Percentiles rank a stretch among this genome's conserved stretches.
Conservation (phyloP, 2,113 vertebrate genomes). For the Tachycineta bicolor region DNA sequence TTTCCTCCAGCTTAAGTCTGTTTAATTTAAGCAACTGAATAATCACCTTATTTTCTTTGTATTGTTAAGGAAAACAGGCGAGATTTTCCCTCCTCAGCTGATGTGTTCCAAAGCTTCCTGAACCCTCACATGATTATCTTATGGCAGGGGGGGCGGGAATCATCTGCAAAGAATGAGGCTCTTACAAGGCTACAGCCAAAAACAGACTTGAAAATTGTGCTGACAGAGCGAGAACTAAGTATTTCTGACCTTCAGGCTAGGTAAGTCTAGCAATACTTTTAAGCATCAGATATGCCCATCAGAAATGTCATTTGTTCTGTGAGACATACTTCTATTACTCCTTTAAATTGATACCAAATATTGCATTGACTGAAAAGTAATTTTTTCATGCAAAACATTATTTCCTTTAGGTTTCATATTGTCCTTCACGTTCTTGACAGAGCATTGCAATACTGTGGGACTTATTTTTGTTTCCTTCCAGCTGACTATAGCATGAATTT, state of each 20-base stretch:
- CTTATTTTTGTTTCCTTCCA: not conserved
- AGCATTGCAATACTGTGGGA: not conserved
- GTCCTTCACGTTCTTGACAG: not conserved
- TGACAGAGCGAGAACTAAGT: not conserved
- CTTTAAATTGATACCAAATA: not conserved
- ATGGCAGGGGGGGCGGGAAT: too few species aligned
- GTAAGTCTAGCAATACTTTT: not conserved
- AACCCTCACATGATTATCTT: fast-evolving
- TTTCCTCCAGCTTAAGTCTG: not conserved
- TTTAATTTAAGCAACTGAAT: not conserved
- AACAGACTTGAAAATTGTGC: not conserved
- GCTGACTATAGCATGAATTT: not conserved
- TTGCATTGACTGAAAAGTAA: not conserved
- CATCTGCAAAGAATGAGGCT: not conserved
- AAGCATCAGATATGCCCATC: not conserved
- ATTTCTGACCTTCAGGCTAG: not conserved
- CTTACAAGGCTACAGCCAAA: not conserved
- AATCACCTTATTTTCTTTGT: not conserved
- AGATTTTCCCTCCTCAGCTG: not conserved
- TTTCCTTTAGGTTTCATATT: not conserved
- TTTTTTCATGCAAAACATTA: not conserved
- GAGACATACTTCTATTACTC: not conserved
- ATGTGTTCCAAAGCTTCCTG: not conserved
- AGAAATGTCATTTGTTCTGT: not conserved
- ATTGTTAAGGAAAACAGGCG: not conserved